These are phyloP conservation scores for Hermatobates lingyangjiaoensis DNA, from an alignment of 1,140 invertebrate genomes.

Conservation along the genomic window DNA sequence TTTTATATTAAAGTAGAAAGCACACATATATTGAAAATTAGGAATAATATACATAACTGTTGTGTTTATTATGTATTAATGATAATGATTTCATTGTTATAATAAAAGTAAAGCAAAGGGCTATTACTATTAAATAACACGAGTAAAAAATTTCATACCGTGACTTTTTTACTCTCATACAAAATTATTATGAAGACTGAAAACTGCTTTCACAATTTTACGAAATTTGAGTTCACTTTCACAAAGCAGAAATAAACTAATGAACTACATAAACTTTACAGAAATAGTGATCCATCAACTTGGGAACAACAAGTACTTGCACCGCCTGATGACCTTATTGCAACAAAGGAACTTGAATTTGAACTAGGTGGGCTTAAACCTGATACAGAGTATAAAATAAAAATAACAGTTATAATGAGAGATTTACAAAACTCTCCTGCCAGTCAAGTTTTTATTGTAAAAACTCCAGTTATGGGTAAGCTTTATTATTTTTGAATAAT, in stretches of 20 bases:
- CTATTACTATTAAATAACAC: too few species aligned
- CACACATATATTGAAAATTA: too few species aligned
- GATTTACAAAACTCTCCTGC: constrained; percentile 50
- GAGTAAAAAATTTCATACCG: too few species aligned
- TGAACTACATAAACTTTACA: constrained; percentile 23
- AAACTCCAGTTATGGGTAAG: constrained; percentile 28
- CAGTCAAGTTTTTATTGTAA: constrained; percentile 50
- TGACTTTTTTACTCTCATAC: too few species aligned
- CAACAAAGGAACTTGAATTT: constrained; percentile 65
- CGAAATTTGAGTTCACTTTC: too few species aligned
- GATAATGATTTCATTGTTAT: too few species aligned
- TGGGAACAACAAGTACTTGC: constrained; percentile 73
- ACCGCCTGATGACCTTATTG: constrained; percentile 61
- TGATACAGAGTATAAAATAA: constrained; percentile 59
- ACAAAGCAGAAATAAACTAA: too few species aligned
- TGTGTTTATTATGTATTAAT: too few species aligned
- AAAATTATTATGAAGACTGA: too few species aligned
- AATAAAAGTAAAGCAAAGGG: too few species aligned
- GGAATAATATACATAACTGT: too few species aligned
- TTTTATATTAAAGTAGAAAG: not conserved
- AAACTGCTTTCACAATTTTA: not conserved
- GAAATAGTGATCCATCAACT: constrained; percentile 42
- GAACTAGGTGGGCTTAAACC: constrained; percentile 53
- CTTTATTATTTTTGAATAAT: not conserved
- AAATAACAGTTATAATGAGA: constrained; percentile 51